Evolutionary conservation across 2,888 invertebrate species (phyloP), one percentile per base, ranked within the genome.

Genomic region (Parnassius smintheus): DNA sequence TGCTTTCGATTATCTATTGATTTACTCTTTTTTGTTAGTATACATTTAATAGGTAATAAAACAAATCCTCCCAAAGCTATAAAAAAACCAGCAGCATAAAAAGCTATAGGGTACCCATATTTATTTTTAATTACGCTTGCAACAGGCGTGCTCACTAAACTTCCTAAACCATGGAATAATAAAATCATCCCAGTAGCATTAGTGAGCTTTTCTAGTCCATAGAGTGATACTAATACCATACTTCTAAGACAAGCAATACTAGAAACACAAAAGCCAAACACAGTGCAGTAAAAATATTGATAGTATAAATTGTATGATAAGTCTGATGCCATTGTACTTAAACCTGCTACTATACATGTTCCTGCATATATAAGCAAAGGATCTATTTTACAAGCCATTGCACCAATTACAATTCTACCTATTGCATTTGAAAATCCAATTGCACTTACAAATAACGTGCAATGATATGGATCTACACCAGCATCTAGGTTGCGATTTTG

Each of bases 111-210:
- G 73, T 77, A 88, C 3, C 87, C 85, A 72, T 81, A 83, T 35
- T 61, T 45, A 57, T 71, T 68, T 79, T 82, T 85, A 4, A 91
- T 60, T 18, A 80, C 12, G 60, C 85, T 83, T 51, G 88, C 86
- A 56, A 82, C 53, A 25, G 91, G 91, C 11, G 89, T 85, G 69
- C 90, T 81, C 46, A 88, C n/a, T 69, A 88, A 75, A 71, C 81
- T 82, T 41, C 85, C 91, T 62, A 88, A 18, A 18, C 91, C 91
- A 78, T 86, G 82, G 76, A 87, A 88, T 68, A 88, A 64, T 70
- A 91, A 70, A 69, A 89, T 69, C 69, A 91, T 77, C 9, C 91
- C 91, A 35, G 87, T 89, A 35, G 82, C 86, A 73, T 89, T 91
- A 22, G 91, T 91, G 71, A 91, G 80, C 68, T 82, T 85, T 58